Conservation (phyloP, 1,140 invertebrate genomes). For the Drosophila paulistorum region DNA sequence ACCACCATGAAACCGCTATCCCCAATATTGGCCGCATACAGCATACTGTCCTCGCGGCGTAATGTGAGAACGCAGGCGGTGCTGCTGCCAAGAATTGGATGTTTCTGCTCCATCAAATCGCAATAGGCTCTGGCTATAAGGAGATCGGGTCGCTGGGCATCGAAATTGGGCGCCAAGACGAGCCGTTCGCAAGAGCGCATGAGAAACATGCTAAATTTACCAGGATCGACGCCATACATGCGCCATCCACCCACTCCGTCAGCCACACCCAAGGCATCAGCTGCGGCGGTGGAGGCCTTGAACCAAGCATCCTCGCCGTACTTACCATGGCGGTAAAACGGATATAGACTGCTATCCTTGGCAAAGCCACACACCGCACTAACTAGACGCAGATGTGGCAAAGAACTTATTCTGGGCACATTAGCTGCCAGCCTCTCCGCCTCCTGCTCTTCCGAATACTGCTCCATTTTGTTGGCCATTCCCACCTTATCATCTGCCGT, state of each 20-base stretch:
- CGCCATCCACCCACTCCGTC: conserved; percentile 65
- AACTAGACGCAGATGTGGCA: conserved; percentile 31
- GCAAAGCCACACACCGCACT: conserved; percentile 57
- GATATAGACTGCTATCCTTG: conserved; percentile 38
- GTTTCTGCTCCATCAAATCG: conserved; percentile 84
- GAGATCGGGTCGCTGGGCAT: conserved; percentile 24
- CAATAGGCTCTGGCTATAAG: conserved; percentile 82
- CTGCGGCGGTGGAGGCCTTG: conserved; percentile 1
- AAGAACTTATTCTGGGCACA: no score
- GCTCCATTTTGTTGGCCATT: no score
- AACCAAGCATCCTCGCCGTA: conserved; percentile 72
- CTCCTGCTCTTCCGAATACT: not conserved
- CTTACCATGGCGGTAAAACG: conserved; percentile 30
- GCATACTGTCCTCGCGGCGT: conserved; percentile 91
- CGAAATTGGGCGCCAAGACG: conserved; percentile 9
- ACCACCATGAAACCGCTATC: conserved; percentile 98
- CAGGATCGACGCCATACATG: conserved; percentile 53
- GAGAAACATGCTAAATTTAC: conserved; percentile 47
- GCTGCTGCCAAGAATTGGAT: conserved; percentile 49
- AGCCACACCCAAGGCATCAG: conserved; percentile 55
- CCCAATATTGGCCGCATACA: conserved; percentile 98
- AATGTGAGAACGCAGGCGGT: conserved; percentile 89
- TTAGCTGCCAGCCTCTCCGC: not conserved
- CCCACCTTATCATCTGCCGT: no score
- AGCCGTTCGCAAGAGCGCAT: conserved; percentile 56